phyloP scores from a whole-genome alignment of 2,888 invertebrate species.

The Temnothorax ravouxi region DNA sequence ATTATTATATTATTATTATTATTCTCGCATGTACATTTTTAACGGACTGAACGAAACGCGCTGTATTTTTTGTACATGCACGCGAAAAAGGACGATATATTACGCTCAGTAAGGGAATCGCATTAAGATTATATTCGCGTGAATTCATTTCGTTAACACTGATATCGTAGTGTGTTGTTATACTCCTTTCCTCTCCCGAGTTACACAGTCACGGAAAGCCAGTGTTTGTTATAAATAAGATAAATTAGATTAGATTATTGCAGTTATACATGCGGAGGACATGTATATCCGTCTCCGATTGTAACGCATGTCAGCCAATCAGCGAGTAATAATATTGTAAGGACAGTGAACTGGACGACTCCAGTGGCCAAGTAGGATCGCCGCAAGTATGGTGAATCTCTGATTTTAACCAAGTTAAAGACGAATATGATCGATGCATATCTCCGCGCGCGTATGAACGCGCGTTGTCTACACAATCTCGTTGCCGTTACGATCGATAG shows the following conservation, averaged over 20 bases:
- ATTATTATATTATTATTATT: constrained; percentile 64
- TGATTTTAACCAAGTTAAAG: constrained; percentile 27
- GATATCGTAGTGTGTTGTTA: constrained; percentile 70
- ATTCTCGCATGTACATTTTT: constrained; percentile 68
- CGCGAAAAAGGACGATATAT: constrained; percentile 33
- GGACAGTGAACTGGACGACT: constrained; percentile 69
- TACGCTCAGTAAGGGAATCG: constrained; percentile 46
- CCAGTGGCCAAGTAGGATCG: constrained; percentile 44
- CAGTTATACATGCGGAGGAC: constrained; percentile 70
- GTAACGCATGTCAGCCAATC: constrained; percentile 61
- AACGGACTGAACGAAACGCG: constrained; percentile 67
- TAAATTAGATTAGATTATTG: constrained; percentile 76
- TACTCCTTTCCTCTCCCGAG: constrained; percentile 75
- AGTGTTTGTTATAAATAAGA: constrained; percentile 79
- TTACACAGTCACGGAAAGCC: constrained; percentile 76
- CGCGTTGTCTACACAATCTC: constrained; percentile 40
- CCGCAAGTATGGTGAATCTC: constrained; percentile 39
- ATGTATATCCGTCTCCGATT: constrained; percentile 64
- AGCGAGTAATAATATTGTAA: constrained; percentile 63
- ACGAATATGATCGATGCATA: constrained; percentile 44
- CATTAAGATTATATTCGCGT: constrained; percentile 66
- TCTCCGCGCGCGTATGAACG: constrained; percentile 35
- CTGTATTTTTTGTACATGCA: constrained; percentile 64
- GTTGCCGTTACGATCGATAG: constrained; percentile 2
- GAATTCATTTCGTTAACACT: constrained; percentile 56